A percentile compares a stretch with the other conserved stretches of the same genome.
phyloP scores from a whole-genome alignment of 2,113 vertebrate genomes.

The Thunnus thynnus region DNA sequence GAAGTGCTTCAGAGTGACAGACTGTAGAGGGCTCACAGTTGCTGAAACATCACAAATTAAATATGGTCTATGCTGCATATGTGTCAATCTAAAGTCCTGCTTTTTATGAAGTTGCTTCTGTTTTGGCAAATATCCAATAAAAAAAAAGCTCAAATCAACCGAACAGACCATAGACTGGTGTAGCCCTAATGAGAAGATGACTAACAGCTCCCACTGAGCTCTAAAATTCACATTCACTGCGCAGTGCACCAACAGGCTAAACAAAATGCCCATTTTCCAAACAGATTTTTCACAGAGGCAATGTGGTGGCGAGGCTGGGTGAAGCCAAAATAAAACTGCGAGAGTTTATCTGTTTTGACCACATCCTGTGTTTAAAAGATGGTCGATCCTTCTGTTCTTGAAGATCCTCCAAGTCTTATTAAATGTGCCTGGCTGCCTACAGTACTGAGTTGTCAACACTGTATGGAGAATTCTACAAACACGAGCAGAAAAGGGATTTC shows the following conservation, averaged over 20 bases:
- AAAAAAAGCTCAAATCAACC: not conserved
- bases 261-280: conserved; percentile 1
- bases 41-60: not conserved
- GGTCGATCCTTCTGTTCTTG: conserved; percentile 12
- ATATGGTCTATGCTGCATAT: conserved; percentile 19
- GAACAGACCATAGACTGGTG: not conserved
- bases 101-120: conserved; percentile 4
- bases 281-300: conserved; percentile 21
- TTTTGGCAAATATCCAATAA: not conserved
- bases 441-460: conserved; percentile 8
- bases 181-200: not conserved
- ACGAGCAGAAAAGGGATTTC: conserved; percentile 4
- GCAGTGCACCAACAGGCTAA: conserved; percentile 4
- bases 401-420: conserved; percentile 40
- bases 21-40: not conserved
- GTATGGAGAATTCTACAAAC: not conserved
- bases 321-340: conserved; percentile 38
- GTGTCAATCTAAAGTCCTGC: conserved; percentile 6
- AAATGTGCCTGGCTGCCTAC: not conserved
- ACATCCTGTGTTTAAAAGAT: conserved; percentile 33
- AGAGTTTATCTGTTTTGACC: conserved; percentile 36
- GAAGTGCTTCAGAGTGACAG: not conserved
- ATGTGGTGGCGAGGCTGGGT: conserved; percentile 4
- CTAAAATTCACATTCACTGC: conserved; percentile 3
- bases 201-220: conserved; percentile 10